Conservation (phyloP, 1,140 invertebrate genomes). For the Oscheius sp. region DNA sequence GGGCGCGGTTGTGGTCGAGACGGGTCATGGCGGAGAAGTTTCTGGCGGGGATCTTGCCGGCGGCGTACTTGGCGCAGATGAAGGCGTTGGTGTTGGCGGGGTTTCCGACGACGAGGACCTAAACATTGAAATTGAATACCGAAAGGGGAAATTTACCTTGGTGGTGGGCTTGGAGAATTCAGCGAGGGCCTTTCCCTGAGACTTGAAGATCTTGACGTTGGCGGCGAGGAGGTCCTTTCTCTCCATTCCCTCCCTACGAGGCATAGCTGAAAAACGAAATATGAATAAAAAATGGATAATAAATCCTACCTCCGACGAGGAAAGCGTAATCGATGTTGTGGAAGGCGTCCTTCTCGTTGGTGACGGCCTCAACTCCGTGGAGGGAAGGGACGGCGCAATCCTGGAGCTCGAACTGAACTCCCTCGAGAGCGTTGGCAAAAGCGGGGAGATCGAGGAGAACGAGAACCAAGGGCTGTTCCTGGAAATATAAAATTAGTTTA, state of each 20-base stretch:
- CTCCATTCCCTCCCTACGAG: conserved; percentile 96
- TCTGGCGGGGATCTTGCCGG: conserved; percentile 88
- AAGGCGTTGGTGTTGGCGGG: conserved; percentile 98
- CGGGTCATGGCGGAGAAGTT: conserved; percentile 98
- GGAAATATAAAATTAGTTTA: conserved; percentile 65
- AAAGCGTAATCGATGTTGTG: conserved; percentile 96
- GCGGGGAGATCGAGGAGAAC: conserved; percentile 89
- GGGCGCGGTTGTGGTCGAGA: conserved; percentile 93
- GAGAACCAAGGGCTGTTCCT: conserved; percentile 75
- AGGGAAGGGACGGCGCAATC: conserved; percentile 93
- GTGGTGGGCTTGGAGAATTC: conserved; percentile 88
- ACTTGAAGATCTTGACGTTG: conserved; percentile 98
- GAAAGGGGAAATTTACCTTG: conserved; percentile 70
- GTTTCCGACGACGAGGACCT: conserved; percentile 90
- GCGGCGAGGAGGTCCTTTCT: conserved; percentile 90
- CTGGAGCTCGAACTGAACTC: conserved; percentile 92
- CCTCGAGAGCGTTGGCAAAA: conserved; percentile 89
- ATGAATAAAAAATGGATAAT: background rate
- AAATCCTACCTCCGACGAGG: conserved; percentile 73
- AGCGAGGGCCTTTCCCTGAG: conserved; percentile 84
- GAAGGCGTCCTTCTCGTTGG: conserved; percentile 82
- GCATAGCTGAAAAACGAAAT: conserved; percentile 73
- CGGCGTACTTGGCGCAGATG: conserved; percentile 93
- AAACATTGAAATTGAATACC: conserved; percentile 36
- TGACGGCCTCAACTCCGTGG: conserved; percentile 78